Percentiles rank a stretch among this genome's conserved stretches.
These are phyloP conservation scores for Coptotermes formosanus DNA, from an alignment of 1,140 invertebrate genomes.

Conservation along the genomic window DNA sequence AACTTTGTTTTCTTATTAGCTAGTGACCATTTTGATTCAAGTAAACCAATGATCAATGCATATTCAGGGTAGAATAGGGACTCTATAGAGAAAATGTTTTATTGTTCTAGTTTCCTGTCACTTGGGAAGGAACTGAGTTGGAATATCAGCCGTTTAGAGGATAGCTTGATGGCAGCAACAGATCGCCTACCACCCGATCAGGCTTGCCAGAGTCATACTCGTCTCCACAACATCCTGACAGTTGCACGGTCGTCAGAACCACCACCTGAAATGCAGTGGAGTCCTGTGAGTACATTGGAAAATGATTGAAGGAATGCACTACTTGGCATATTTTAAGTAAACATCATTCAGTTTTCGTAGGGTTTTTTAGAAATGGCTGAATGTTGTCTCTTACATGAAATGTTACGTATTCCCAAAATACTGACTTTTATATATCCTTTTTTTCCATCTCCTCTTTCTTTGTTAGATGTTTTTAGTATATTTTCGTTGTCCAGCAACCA, in stretches of 20 bases:
- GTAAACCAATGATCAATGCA: no score
- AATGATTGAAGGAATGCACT: neutral
- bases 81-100: no score
- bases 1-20: no score
- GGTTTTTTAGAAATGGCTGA: no score
- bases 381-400: no score
- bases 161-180: conserved; percentile 62
- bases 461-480: no score
- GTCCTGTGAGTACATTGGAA: conserved; percentile 41
- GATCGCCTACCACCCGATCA: conserved; percentile 65
- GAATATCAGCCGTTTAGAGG: conserved; percentile 65
- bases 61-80: no score
- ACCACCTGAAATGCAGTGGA: conserved; percentile 46
- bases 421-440: no score
- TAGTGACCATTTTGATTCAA: no score
- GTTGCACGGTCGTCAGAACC: conserved; percentile 39
- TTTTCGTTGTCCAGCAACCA: no score
- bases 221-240: conserved; percentile 49
- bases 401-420: no score
- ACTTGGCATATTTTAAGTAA: neutral
- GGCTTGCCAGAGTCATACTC: conserved; percentile 65
- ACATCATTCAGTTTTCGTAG: neutral
- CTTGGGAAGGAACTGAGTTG: conserved; percentile 64
- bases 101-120: conserved; percentile 53
- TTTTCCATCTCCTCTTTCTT: no score